Conservation (phyloP, 2,797 vertebrate species). For the Hypotaenidia okinawae region DNA sequence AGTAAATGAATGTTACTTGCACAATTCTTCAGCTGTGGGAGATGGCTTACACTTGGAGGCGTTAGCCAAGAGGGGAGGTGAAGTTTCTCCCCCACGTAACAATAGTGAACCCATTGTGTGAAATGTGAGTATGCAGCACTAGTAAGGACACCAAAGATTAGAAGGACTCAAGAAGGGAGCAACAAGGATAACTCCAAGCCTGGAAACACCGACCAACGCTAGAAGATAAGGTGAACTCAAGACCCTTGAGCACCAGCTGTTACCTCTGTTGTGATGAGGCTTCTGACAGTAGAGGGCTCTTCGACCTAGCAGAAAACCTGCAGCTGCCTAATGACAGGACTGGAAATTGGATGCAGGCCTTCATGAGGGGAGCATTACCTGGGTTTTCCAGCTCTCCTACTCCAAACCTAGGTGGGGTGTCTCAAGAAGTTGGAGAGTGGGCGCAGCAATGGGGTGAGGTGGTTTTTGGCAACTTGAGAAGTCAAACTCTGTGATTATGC, state of each 20-base stretch:
- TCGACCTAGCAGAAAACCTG: not conserved
- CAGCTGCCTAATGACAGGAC: not conserved
- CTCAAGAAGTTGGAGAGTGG: not conserved
- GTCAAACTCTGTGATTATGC: rapidly evolving
- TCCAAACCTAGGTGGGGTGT: not conserved
- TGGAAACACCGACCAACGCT: not conserved
- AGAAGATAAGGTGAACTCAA: not conserved
- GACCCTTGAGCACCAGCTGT: rapidly evolving
- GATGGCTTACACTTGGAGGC: not conserved
- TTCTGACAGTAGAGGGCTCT: conserved; percentile 47
- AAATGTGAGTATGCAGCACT: not conserved
- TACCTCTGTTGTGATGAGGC: not conserved
- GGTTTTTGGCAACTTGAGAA: not conserved
- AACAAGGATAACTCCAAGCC: not conserved
- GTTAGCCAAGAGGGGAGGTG: not conserved
- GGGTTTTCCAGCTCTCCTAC: not conserved
- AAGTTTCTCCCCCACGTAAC: not conserved
- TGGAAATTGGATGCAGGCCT: not conserved
- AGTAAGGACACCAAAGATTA: not conserved
- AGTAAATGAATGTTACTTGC: not conserved
- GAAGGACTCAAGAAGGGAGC: not conserved
- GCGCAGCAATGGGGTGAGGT: not conserved
- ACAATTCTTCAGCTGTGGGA: not conserved
- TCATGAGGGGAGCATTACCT: rapidly evolving
- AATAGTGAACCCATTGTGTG: not conserved